phyloP scores from a whole-genome alignment of 2,797 vertebrate species.

The Lepus oiostolus region DNA sequence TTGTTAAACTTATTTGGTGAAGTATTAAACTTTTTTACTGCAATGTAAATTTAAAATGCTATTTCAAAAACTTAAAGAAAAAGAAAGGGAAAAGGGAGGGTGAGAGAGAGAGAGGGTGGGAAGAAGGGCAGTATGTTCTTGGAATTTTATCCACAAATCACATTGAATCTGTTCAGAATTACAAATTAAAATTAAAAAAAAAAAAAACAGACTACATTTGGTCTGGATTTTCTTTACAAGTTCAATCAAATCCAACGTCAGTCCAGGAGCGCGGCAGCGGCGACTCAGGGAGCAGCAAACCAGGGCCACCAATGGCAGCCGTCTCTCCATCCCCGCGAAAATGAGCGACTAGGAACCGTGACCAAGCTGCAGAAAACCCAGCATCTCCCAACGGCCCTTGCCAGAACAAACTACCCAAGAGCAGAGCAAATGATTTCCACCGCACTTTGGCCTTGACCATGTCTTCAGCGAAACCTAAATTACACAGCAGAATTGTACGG shows the following conservation, averaged over 20 bases:
- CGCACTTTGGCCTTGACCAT: background rate
- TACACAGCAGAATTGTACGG: background rate
- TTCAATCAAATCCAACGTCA: background rate
- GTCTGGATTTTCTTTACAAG: slow-evolving; percentile 28
- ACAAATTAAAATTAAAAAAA: too few relatives aligned
- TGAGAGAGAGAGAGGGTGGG: too few relatives aligned
- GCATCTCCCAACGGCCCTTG: background rate
- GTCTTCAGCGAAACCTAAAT: background rate
- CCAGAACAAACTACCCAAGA: background rate
- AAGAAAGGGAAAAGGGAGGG: too few relatives aligned
- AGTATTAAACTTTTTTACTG: too few relatives aligned
- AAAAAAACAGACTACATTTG: background rate
- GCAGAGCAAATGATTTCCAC: background rate
- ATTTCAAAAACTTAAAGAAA: too few relatives aligned
- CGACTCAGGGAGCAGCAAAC: background rate
- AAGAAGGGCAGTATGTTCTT: too few relatives aligned
- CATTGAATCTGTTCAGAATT: too few relatives aligned
- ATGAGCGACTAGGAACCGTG: background rate
- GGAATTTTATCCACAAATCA: too few relatives aligned
- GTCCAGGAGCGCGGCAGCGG: background rate
- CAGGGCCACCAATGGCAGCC: background rate
- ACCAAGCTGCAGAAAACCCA: background rate
- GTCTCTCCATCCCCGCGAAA: background rate
- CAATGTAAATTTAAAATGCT: too few relatives aligned
- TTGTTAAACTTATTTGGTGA: too few relatives aligned